Evolutionary conservation across 2,113 vertebrate genomes (phyloP).

Genomic region (Furnarius figulus): DNA sequence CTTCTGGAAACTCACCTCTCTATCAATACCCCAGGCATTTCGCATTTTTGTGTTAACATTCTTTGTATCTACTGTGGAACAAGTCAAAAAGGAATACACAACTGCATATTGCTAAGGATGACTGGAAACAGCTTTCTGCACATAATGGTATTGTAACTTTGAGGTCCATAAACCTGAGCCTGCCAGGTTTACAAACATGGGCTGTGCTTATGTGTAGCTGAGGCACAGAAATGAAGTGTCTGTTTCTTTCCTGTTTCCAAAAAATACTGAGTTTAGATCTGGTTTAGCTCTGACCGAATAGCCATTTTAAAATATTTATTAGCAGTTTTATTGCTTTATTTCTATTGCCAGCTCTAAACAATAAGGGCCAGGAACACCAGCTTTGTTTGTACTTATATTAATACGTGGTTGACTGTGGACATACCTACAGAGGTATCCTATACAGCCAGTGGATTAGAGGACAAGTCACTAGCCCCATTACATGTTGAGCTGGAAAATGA

Average conservation of each 20-base stretch:
- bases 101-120: background rate
- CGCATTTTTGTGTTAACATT: background rate
- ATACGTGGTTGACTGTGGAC: background rate
- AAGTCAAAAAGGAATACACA: background rate
- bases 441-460: background rate
- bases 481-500: background rate
- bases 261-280: constrained; percentile 2
- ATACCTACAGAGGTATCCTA: background rate
- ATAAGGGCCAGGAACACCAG: background rate
- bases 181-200: constrained; percentile 34
- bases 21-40: background rate
- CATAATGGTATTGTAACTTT: background rate
- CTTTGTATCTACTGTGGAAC: background rate
- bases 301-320: constrained; percentile 66
- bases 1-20: background rate
- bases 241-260: constrained; percentile 42
- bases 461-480: background rate
- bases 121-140: constrained; percentile 8
- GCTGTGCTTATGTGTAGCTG: background rate
- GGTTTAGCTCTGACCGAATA: constrained; percentile 36
- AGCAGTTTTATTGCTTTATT: constrained; percentile 61
- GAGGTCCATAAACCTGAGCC: background rate
- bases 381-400: constrained; percentile 20
- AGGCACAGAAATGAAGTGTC: constrained; percentile 34
- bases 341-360: constrained; percentile 50